Percentiles rank a stretch among this genome's conserved stretches.
These are phyloP conservation scores for Dryocosmus kuriphilus DNA, from an alignment of 2,888 invertebrate species.

Conservation along the genomic window DNA sequence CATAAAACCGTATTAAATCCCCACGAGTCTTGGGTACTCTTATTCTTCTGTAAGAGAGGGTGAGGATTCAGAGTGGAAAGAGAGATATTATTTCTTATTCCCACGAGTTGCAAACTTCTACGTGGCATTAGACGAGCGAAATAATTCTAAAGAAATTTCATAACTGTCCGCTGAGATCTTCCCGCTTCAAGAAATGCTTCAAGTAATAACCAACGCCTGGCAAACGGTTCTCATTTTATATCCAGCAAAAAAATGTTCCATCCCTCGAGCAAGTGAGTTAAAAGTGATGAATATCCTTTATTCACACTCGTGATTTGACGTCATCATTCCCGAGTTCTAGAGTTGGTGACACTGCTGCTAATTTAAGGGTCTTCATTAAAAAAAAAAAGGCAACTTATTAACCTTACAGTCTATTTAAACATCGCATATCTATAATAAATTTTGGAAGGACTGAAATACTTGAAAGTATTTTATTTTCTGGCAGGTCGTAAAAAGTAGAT, in stretches of 20 bases:
- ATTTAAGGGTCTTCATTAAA: background rate
- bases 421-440: background rate
- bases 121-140: constrained; percentile 67
- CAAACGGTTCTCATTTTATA: constrained; percentile 55
- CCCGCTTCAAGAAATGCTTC: constrained; percentile 59
- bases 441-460: background rate
- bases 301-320: background rate
- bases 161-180: constrained; percentile 71
- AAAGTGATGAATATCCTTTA: background rate
- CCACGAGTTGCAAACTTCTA: constrained; percentile 60
- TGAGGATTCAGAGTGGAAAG: constrained; percentile 55
- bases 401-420: background rate
- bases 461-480: background rate
- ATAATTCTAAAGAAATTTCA: constrained; percentile 77
- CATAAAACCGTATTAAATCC: constrained; percentile 75
- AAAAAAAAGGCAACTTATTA: background rate
- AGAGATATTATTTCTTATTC: constrained; percentile 74
- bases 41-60: constrained; percentile 14
- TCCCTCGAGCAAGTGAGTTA: background rate
- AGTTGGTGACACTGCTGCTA: too few species aligned
- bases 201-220: constrained; percentile 64
- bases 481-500: constrained; percentile 18
- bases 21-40: constrained; percentile 41
- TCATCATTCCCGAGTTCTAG: too few species aligned
- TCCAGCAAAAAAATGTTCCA: background rate